Evolutionary conservation across 2,888 invertebrate species (phyloP).

Genomic region (Abrostola triplasia): DNA sequence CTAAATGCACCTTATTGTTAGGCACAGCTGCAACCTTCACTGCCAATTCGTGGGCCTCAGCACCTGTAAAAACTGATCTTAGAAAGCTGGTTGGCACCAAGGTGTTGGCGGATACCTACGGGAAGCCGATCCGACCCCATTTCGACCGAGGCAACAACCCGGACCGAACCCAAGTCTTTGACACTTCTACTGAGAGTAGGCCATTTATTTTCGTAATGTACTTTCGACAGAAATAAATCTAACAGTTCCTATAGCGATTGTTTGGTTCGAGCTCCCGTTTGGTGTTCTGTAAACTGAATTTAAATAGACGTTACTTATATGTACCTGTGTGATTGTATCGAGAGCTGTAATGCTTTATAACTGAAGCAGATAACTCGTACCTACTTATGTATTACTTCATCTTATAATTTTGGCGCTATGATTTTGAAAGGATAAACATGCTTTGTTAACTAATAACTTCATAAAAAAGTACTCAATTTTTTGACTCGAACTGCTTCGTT

Average conservation of each 20-base stretch:
- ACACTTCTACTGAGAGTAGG: slow-evolving; percentile 74
- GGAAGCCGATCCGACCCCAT: slow-evolving; percentile 70
- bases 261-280: slow-evolving; percentile 57
- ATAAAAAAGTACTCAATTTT: slow-evolving; percentile 3
- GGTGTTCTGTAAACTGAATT: slow-evolving; percentile 42
- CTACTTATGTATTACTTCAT: no score
- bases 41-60: slow-evolving; percentile 14
- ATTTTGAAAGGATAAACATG: no score
- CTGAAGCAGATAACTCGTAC: background rate
- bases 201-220: slow-evolving; percentile 75
- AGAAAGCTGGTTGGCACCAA: slow-evolving; percentile 58
- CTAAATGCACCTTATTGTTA: slow-evolving; percentile 16
- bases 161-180: slow-evolving; percentile 72
- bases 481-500: slow-evolving; percentile 15
- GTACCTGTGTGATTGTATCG: background rate
- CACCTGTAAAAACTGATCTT: slow-evolving; percentile 44
- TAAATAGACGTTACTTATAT: slow-evolving; percentile 35
- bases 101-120: slow-evolving; percentile 62
- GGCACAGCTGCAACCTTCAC: slow-evolving; percentile 1
- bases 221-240: slow-evolving; percentile 73
- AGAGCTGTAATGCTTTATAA: background rate
- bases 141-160: slow-evolving; percentile 75
- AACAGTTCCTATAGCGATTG: slow-evolving; percentile 72
- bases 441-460: background rate
- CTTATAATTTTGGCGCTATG: no score